phyloP scores from a whole-genome alignment of 2,113 vertebrate species.

The Xiphophorus hellerii region DNA sequence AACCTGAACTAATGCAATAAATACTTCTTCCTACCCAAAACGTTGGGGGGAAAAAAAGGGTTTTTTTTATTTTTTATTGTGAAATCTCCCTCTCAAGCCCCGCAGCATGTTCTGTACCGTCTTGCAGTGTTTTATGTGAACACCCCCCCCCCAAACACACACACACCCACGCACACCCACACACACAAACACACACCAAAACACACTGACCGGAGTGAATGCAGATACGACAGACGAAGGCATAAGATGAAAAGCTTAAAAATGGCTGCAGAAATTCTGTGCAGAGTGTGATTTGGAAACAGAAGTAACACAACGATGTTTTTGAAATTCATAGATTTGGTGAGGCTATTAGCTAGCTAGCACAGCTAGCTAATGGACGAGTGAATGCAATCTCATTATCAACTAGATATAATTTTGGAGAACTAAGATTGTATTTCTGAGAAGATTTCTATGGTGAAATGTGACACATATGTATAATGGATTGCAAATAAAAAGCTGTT shows the following conservation, averaged over 20 bases:
- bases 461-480: neutral
- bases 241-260: neutral
- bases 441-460: neutral
- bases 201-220: conserved; percentile 17
- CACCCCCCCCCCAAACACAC: neutral
- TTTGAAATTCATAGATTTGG: neutral
- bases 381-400: neutral
- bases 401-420: neutral
- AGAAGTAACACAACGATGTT: neutral
- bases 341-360: neutral
- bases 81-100: conserved; percentile 56
- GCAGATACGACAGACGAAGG: neutral
- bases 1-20: conserved; percentile 43
- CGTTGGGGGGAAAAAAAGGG: conserved; percentile 48
- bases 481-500: neutral
- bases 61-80: conserved; percentile 54
- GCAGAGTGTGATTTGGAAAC: neutral
- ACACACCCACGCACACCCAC: neutral
- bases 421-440: neutral
- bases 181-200: neutral
- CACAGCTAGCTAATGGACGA: neutral
- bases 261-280: neutral
- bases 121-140: conserved; percentile 42
- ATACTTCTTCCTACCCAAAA: conserved; percentile 54
- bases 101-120: conserved; percentile 65